Evolutionary conservation across 1,140 invertebrate species (phyloP).

Genomic region (Drosophila takahashii): DNA sequence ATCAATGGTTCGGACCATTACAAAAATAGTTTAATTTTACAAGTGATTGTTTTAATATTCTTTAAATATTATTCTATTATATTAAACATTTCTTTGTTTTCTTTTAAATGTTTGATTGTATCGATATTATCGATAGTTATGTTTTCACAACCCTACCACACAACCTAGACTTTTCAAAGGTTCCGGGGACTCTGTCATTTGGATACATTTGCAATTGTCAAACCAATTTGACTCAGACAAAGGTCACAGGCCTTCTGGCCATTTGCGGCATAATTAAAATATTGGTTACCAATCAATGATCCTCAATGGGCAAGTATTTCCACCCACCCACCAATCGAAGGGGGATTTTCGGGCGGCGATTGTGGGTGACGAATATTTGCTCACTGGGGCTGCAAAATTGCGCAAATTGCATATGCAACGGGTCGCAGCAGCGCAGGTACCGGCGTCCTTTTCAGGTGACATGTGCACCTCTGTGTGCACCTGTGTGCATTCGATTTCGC

Average conservation of each 20-base stretch:
- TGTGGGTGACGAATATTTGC: constrained; percentile 58
- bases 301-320: constrained; percentile 38
- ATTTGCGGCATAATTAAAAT: constrained; percentile 65
- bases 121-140: no score
- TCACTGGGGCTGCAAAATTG: constrained; percentile 76
- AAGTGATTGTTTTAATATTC: no score
- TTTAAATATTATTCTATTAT: no score
- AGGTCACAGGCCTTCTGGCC: constrained; percentile 34
- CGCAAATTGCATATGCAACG: constrained; percentile 66
- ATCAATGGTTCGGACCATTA: no score
- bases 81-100: no score
- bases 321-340: neutral
- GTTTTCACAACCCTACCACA: no score
- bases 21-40: no score
- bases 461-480: constrained; percentile 42
- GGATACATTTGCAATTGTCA: constrained; percentile 17
- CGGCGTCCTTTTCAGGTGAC: constrained; percentile 65
- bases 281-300: constrained; percentile 77
- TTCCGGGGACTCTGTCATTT: neutral
- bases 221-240: constrained; percentile 57
- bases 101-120: no score
- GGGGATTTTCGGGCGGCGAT: neutral
- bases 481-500: constrained; percentile 45
- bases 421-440: constrained; percentile 10
- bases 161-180: no score